Base-by-base conservation (phyloP, 1,140 invertebrate genomes). In the Helicoverpa armigera region DNA sequence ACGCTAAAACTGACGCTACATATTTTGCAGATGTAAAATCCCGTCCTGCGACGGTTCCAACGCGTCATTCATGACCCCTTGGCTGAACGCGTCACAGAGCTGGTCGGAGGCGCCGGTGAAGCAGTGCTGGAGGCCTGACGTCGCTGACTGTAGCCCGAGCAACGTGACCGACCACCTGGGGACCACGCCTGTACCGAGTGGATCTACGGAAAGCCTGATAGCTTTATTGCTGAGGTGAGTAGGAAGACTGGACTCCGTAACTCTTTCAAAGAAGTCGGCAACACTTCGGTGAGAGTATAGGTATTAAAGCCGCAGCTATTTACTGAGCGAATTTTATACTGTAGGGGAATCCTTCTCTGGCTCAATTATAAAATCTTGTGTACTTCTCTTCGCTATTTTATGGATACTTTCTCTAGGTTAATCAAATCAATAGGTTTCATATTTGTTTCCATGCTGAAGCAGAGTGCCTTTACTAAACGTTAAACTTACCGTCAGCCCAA, bases 201-300 rank as follows among this genome's bases (percentile, higher is more conserved):
- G 89, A 67, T 89, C 1, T 94, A 94, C 51, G 91, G 92, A 14
- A 70, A 87, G 12, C 90, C 92, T 0, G 31, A 91, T 77, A 94
- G 92, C 63, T 94, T 94, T 54, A 85, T 92, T 5, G 92, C 92
- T 48, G 92, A 94, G 87, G 92, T 94, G 58, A 70, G 81, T 31
- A 53, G 5, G 51, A 72, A 23, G 23, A 23, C 1, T 23, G 23
- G 23, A 23, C 23, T 23, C 23, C 23, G 23, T 23, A 23, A 23
- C 23, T 23, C 23, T 23, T 23, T 23, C 23, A 23, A 23, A 23
- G 23, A 23, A 23, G 23, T 23, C 23, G 2, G 23, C 23, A 23
- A 23, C 23, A 23, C 23, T 23, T 23, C 23, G 23, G 23, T 23
- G 23, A 23, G 23, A 23, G 23, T 23, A 23, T 23, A 23, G 23